Conservation (phyloP, 2,113 vertebrate species). For the Halcyon senegalensis region DNA sequence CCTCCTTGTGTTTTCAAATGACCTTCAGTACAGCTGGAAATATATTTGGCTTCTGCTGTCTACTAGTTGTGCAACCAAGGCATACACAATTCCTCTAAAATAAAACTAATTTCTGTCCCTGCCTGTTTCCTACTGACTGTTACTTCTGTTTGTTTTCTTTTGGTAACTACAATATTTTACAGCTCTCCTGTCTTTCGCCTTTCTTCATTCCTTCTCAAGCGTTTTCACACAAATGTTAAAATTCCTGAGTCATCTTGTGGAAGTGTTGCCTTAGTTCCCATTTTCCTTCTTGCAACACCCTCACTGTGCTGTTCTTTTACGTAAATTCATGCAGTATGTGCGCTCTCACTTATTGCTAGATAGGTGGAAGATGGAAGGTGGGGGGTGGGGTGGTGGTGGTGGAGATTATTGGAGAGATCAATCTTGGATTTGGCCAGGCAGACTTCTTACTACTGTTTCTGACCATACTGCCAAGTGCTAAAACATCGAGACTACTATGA, state of each 20-base stretch:
- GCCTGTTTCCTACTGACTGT: background rate
- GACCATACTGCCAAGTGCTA: background rate
- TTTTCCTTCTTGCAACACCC: background rate
- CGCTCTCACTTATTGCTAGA: background rate
- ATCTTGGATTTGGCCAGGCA: background rate
- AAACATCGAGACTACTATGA: background rate
- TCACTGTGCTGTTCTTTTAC: background rate
- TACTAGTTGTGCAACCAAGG: background rate
- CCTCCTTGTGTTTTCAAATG: background rate
- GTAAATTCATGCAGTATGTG: background rate
- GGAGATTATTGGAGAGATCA: background rate
- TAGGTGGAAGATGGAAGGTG: background rate
- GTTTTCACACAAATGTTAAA: background rate
- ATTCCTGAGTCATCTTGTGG: background rate
- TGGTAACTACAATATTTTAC: background rate
- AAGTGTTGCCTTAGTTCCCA: background rate
- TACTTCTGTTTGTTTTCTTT: background rate
- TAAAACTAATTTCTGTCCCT: background rate
- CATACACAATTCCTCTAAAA: background rate
- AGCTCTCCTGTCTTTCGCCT: background rate
- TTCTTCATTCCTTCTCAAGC: background rate
- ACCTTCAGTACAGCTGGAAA: background rate
- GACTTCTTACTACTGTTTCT: background rate
- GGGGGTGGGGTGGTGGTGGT: too few species aligned
- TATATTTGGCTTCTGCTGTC: background rate